A percentile compares a stretch with the other conserved stretches of the same genome.
phyloP scores from a whole-genome alignment of 1,140 invertebrate species.

The Myzus persicae region DNA sequence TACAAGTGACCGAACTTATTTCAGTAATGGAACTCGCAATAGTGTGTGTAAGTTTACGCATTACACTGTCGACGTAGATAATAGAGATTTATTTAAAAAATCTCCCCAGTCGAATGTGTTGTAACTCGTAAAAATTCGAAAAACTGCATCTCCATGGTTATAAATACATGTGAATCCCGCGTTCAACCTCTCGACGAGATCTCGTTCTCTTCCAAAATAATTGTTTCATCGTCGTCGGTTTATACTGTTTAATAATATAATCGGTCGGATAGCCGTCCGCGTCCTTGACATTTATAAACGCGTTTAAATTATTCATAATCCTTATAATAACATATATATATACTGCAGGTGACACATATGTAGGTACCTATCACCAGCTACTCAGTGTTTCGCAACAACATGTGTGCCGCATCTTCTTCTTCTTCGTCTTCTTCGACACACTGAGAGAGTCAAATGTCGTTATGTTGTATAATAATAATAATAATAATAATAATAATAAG shows the following conservation, averaged over 20 bases:
- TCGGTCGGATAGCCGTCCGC: not conserved
- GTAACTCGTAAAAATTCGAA: too few species aligned
- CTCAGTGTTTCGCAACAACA: not conserved
- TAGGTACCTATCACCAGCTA: not conserved
- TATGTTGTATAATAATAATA: too few species aligned
- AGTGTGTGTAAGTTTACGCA: not conserved
- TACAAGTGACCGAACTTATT: not conserved
- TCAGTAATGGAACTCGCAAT: not conserved
- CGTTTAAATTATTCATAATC: constrained; percentile 17
- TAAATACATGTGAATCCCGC: too few species aligned
- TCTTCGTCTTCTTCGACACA: not conserved
- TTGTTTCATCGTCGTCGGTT: not conserved
- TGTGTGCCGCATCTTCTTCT: not conserved
- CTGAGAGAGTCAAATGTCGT: not conserved
- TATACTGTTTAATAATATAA: not conserved
- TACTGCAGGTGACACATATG: not conserved
- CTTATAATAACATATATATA: not conserved
- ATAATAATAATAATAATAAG: too few species aligned
- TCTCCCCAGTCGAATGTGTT: too few species aligned
- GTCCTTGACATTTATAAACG: constrained; percentile 5
- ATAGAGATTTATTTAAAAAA: not conserved
- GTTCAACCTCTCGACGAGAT: not conserved
- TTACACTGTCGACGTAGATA: not conserved
- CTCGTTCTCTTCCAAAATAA: not conserved
- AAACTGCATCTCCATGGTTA: not conserved